A percentile compares a stretch with the other conserved stretches of the same genome.
These are phyloP conservation scores for Chlorodrepanis virens DNA, from an alignment of 2,113 vertebrate genomes.

Conservation along the genomic window DNA sequence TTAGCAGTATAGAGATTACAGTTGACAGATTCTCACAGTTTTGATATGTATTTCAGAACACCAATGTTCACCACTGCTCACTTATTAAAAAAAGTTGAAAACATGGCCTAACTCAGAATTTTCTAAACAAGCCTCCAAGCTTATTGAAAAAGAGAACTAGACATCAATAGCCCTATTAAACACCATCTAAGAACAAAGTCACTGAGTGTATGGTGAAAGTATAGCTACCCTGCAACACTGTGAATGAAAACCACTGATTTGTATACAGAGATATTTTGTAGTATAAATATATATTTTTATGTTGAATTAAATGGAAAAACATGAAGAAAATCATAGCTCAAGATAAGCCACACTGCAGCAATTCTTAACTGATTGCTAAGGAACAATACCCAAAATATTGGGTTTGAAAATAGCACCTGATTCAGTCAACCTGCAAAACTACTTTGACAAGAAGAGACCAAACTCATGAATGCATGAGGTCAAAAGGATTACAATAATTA, in stretches of 20 bases:
- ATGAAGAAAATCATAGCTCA: not conserved
- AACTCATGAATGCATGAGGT: constrained; percentile 38
- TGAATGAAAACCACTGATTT: not conserved
- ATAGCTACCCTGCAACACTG: not conserved
- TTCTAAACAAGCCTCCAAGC: not conserved
- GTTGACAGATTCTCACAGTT: not conserved
- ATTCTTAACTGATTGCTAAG: not conserved
- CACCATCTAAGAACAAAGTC: not conserved
- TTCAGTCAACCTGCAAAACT: constrained; percentile 50
- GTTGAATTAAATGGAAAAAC: not conserved
- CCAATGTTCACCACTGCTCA: not conserved
- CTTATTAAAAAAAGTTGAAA: not conserved
- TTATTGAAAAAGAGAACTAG: not conserved
- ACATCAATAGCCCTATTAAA: not conserved
- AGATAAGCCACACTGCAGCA: not conserved
- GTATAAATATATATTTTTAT: not conserved
- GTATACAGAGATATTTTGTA: not conserved
- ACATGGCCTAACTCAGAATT: not conserved
- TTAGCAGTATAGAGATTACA: not conserved
- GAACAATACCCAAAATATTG: not conserved
- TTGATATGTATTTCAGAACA: not conserved
- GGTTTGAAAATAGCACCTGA: constrained; percentile 21
- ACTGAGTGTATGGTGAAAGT: not conserved
- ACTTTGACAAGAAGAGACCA: constrained; percentile 38
- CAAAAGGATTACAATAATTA: constrained; percentile 49